A percentile compares a stretch with the other conserved stretches of the same genome.
Evolutionary conservation across 2,888 invertebrate genomes (phyloP).

Genomic region (Chrysodeixis includens): DNA sequence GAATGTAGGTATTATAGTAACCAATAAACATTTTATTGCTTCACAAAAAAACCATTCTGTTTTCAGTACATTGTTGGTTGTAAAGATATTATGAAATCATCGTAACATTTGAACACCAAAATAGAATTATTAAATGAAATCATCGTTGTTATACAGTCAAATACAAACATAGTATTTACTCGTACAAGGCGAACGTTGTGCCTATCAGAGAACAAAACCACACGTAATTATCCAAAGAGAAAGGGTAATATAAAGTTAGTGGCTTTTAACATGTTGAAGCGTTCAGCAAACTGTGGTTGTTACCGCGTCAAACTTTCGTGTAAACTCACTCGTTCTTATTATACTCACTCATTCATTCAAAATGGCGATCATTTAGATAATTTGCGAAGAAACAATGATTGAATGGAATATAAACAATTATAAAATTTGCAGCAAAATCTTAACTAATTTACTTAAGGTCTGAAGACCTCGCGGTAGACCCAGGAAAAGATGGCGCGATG

Average conservation of each 20-base stretch:
- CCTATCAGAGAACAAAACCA: slow-evolving; percentile 61
- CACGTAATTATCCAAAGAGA: slow-evolving; percentile 76
- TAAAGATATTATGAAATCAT: no score
- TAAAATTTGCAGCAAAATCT: not conserved
- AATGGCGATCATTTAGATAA: slow-evolving; percentile 72
- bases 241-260: slow-evolving; percentile 81
- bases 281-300: slow-evolving; percentile 80
- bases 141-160: no score
- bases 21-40: no score
- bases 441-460: no score
- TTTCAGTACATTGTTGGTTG: no score
- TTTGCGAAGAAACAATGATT: slow-evolving; percentile 44
- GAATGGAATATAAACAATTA: slow-evolving; percentile 8
- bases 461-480: no score
- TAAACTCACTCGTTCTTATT: slow-evolving; percentile 71
- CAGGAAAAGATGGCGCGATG: no score
- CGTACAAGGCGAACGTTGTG: slow-evolving; percentile 37
- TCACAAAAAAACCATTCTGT: no score
- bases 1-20: no score
- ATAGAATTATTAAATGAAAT: no score
- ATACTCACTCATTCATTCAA: slow-evolving; percentile 59
- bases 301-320: slow-evolving; percentile 76
- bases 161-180: not conserved
- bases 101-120: not conserved
- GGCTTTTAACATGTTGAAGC: slow-evolving; percentile 83